Evolutionary conservation across 2,888 invertebrate genomes (phyloP).

Genomic region (Tricholauxania praeusta): DNA sequence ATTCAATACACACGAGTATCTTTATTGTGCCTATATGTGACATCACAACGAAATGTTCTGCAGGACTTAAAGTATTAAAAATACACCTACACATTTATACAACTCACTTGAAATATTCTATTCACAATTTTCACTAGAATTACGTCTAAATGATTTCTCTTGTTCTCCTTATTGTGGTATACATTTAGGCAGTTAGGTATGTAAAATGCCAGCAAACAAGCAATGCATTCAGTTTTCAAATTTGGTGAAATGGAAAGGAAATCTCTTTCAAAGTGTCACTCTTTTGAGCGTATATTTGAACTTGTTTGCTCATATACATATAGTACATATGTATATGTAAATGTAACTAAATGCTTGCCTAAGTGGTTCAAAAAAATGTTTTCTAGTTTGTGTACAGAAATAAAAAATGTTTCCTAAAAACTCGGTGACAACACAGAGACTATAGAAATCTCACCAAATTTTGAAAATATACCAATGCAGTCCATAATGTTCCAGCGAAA

Average conservation of each 20-base stretch:
- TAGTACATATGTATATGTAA: too few species aligned
- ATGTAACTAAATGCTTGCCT: too few species aligned
- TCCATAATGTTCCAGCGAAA: too few species aligned
- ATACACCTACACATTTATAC: neutral
- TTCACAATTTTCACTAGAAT: constrained; percentile 27
- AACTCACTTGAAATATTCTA: constrained; percentile 27
- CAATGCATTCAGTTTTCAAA: too few species aligned
- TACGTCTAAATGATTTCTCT: constrained; percentile 47
- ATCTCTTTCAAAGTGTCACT: constrained; percentile 1
- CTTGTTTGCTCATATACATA: too few species aligned
- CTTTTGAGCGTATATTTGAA: neutral
- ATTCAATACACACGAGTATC: too few species aligned
- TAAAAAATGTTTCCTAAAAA: too few species aligned
- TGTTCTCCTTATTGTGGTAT: constrained; percentile 45
- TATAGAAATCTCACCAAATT: too few species aligned
- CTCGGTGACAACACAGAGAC: too few species aligned
- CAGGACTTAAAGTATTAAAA: constrained; percentile 6
- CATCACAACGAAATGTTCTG: constrained; percentile 9
- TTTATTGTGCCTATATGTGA: constrained; percentile 36
- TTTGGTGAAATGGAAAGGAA: neutral
- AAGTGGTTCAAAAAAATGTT: too few species aligned
- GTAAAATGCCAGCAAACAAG: neutral
- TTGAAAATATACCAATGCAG: too few species aligned
- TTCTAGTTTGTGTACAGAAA: too few species aligned
- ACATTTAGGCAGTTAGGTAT: constrained; percentile 6